Evolutionary conservation across 2,113 vertebrate species (phyloP).

Genomic region (Cephalopholis sonnerati): DNA sequence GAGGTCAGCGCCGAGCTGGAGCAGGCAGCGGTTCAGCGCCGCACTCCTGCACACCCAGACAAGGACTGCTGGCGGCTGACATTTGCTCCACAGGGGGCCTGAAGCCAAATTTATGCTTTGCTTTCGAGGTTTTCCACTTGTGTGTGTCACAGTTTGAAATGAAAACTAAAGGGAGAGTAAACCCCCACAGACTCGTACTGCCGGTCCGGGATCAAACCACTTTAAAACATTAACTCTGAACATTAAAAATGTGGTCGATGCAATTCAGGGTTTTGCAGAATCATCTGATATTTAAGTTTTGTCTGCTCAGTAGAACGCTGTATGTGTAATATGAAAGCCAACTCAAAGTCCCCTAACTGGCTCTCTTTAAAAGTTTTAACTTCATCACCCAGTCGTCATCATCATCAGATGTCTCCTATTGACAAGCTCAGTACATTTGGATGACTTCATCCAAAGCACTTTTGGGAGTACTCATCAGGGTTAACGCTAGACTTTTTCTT

Average conservation of each 20-base stretch:
- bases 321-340: too few species aligned
- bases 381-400: too few species aligned
- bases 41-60: background rate
- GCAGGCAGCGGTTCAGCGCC: background rate
- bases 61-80: background rate
- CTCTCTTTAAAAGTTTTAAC: too few species aligned
- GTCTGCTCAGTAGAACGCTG: too few species aligned
- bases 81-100: background rate
- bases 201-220: background rate
- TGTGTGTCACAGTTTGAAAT: background rate
- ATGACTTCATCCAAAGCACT: too few species aligned
- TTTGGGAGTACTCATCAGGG: too few species aligned
- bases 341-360: too few species aligned
- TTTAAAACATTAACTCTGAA: background rate
- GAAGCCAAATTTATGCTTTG: background rate
- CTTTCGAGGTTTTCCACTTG: background rate
- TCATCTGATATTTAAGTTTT: too few species aligned
- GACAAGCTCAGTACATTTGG: too few species aligned
- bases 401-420: too few species aligned
- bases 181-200: background rate
- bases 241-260: background rate
- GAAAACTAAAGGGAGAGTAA: background rate
- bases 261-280: background rate
- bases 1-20: constrained; percentile 14
- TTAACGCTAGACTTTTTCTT: too few species aligned